Evolutionary conservation across 2,113 vertebrate species (phyloP).

Genomic region (Ceyx melanurus): DNA sequence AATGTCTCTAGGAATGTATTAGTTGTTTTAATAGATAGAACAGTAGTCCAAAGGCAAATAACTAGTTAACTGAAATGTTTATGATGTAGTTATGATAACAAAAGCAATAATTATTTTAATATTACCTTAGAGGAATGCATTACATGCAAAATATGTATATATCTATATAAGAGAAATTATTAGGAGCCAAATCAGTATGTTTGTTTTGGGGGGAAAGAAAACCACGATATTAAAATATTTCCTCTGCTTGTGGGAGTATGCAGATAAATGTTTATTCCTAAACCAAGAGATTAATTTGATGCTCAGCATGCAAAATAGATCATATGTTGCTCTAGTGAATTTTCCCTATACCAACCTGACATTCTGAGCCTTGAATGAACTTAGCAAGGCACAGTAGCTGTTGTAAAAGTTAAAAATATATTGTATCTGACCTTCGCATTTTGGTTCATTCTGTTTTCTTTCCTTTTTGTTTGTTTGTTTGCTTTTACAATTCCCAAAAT

Average conservation of each 20-base stretch:
- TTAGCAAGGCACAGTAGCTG: background rate
- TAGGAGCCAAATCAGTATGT: background rate
- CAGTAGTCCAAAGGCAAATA: background rate
- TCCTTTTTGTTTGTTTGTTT: background rate
- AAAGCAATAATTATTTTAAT: background rate
- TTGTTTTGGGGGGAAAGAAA: background rate
- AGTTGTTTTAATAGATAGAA: background rate
- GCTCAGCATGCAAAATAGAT: conserved; percentile 10
- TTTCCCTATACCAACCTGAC: conserved; percentile 4
- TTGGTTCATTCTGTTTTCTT: background rate
- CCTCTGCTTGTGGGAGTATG: background rate
- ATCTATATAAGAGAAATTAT: background rate
- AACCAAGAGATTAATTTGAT: conserved; percentile 2
- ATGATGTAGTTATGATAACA: background rate
- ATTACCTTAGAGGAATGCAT: background rate
- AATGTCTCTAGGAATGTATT: background rate
- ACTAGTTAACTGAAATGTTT: background rate
- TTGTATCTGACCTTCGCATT: background rate
- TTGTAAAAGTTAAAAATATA: background rate
- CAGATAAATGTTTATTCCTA: conserved; percentile 14
- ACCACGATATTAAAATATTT: background rate
- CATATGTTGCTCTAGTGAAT: background rate
- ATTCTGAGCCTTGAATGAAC: background rate
- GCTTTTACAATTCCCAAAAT: background rate
- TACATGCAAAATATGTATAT: background rate